Percentiles rank a stretch among this genome's conserved stretches.
phyloP scores from a whole-genome alignment of 35 echinoderm and acorn worm genomes.

The Stichopus chloronotus region DNA sequence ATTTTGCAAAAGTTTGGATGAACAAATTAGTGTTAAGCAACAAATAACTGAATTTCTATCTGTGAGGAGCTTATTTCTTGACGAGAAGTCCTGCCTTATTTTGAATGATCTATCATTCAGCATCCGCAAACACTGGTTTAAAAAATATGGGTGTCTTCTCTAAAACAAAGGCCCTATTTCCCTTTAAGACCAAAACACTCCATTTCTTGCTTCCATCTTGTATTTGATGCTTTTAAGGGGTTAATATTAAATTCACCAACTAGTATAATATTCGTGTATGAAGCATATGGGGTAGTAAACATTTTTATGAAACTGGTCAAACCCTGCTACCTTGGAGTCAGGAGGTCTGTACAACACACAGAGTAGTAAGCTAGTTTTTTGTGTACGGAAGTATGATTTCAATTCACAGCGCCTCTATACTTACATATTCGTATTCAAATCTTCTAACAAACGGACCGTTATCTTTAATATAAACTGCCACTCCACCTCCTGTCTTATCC shows the following conservation, averaged over 20 bases:
- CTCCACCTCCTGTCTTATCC: background rate
- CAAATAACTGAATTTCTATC: too few species aligned
- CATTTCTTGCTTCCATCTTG: background rate
- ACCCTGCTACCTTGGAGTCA: background rate
- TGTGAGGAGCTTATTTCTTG: too few species aligned
- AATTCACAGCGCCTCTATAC: background rate
- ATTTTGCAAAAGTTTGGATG: too few species aligned
- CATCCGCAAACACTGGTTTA: too few species aligned
- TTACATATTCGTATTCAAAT: conserved; percentile 2
- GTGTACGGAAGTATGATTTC: background rate
- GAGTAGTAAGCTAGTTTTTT: background rate
- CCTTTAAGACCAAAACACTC: background rate
- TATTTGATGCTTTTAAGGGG: background rate
- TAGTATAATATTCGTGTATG: background rate
- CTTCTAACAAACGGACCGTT: background rate
- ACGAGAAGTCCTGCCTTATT: too few species aligned
- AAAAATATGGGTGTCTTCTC: too few species aligned
- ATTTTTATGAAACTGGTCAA: background rate
- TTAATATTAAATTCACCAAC: conserved; percentile 2
- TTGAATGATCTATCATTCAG: too few species aligned
- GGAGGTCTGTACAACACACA: background rate
- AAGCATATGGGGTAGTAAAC: background rate
- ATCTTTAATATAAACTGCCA: background rate
- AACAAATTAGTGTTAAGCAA: too few species aligned
- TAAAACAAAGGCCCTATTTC: too few species aligned